Evolutionary conservation across 2,113 vertebrate genomes (phyloP).

Genomic region (Ammodytes marinus): DNA sequence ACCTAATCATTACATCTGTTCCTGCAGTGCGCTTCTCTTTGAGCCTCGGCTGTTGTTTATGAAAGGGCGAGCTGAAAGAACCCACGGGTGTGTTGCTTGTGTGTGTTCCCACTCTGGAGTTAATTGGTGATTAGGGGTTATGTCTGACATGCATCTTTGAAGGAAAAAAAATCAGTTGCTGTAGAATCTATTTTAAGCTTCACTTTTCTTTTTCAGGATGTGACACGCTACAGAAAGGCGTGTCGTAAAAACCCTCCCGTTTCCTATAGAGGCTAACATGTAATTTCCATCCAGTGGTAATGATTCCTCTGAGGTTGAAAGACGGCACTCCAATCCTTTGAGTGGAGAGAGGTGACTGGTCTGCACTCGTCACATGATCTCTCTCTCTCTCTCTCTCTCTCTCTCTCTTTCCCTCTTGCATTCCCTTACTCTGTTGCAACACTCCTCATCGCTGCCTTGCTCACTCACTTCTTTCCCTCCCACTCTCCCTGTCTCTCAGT

Average conservation of each 20-base stretch:
- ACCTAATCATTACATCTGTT: slow-evolving; percentile 34
- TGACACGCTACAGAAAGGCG: slow-evolving; percentile 37
- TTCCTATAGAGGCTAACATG: slow-evolving; percentile 55
- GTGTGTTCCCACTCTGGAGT: slow-evolving; percentile 4
- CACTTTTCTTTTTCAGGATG: neutral
- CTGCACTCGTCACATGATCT: slow-evolving; percentile 91
- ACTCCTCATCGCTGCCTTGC: slow-evolving; percentile 45
- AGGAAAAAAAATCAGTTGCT: neutral
- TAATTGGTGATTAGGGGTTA: slow-evolving; percentile 41
- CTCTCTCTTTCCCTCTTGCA: slow-evolving; percentile 47
- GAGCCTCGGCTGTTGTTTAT: neutral
- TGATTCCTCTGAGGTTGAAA: slow-evolving; percentile 73
- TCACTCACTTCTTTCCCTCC: slow-evolving; percentile 49
- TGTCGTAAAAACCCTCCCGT: slow-evolving; percentile 33
- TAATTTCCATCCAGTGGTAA: slow-evolving; percentile 72
- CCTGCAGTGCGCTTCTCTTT: neutral
- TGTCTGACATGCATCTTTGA: neutral
- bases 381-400: slow-evolving; percentile 44
- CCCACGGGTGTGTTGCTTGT: slow-evolving; percentile 11
- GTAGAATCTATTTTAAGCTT: slow-evolving; percentile 49
- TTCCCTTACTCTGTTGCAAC: slow-evolving; percentile 64
- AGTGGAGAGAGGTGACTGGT: slow-evolving; percentile 90
- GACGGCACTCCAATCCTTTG: slow-evolving; percentile 83
- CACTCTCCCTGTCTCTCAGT: slow-evolving; percentile 51
- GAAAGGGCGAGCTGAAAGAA: slow-evolving; percentile 24